Base-by-base conservation (phyloP, 2,888 invertebrate genomes). In the Acleris literana region DNA sequence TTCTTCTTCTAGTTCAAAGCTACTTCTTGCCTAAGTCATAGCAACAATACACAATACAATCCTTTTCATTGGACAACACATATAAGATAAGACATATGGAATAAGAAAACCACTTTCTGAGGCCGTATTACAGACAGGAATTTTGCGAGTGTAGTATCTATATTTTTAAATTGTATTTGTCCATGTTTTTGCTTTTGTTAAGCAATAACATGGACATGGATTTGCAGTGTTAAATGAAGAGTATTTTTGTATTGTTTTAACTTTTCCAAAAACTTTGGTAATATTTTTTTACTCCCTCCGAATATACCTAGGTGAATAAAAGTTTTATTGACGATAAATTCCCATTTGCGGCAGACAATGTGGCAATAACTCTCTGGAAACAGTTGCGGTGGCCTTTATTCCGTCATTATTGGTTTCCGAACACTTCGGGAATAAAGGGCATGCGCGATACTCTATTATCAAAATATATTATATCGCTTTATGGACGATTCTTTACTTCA, bases 261-360 rank as follows among this genome's bases (percentile, higher is more conserved):
- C 13, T 51, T 16, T 20, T 13, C 17, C 16, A 49, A 29, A 51
- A 63, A 63, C 43, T 29, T 64, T n/a, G 20, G 44, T n/a, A 43
- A 46, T 17, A 29, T 64, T 64, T 59, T 64, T 9, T 59, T 64
- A 17, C 64, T 29, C 25, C 43, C 59, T 18, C 53, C 43, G 54
- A 55, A 59, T 43, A 25, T 54, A 65, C 60, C 43, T 61, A 56
- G 65, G 60, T 65, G 60, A 61, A 65, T 77, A 80, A 82, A 80
- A 82, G 76, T 80, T 85, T 83, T 82, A 84, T 83, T 73, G 82
- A 73, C 81, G 74, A 82, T 85, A 85, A 81, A 85, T 82, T 79
- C 73, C 77, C 78, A 85, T 84, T 85, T 82, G 79, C 76, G 70
- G 64, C 71, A 77, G 78, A 77, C 76, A 76, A 72, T 70, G 69